Base-by-base conservation (phyloP, 1,140 invertebrate species). In the Rhopalosiphum padi region DNA sequence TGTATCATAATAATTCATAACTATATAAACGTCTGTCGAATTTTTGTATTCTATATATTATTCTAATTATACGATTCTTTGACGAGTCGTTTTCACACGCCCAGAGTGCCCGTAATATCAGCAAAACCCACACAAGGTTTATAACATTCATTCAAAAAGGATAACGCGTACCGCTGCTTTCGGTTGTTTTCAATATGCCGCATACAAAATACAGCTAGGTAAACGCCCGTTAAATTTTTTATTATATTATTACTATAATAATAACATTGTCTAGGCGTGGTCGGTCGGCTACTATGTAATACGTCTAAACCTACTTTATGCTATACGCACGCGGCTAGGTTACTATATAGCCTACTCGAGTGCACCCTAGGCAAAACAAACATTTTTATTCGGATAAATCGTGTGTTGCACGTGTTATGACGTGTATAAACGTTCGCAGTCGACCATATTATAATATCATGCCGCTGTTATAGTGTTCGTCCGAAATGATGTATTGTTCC, bases 191-290 rank as follows among this genome's bases (percentile, higher is more conserved):
- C 90, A n/a, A 77, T 30, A n/a, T 5, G 11, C 55, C 60, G 30
- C 60, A 9, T 35, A 77, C 30, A 5, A 77, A 77, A 41, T 41
- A 68, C 48, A 85, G 11, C 22, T 7, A 89, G 37, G 68, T n/a
- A 68, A 68, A 68, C 53, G 30, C 41, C 90, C 60, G 90, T 91
- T 91, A 77, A 25, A 90, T 68, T 4, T 18, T 51, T 18, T 87
- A 46, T 30, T 25, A n/a, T 51, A 89, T 55, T 55, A 41, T 60
- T 43, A 55, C 22, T 25, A 41, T 60, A 30, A 23, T 90, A 60
- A 48, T 89, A 51, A 46, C 41, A 91, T 91, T 91, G 25, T 82
- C 60, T 68, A 91, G 90, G 90, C 60, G 90, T 91, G 60, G 90
- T 77, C 90, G 35, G 60, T 21, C 21, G 46, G 25, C 23, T 41